Evolutionary conservation across 2,888 invertebrate species (phyloP).

Genomic region (Tridacna gigas): DNA sequence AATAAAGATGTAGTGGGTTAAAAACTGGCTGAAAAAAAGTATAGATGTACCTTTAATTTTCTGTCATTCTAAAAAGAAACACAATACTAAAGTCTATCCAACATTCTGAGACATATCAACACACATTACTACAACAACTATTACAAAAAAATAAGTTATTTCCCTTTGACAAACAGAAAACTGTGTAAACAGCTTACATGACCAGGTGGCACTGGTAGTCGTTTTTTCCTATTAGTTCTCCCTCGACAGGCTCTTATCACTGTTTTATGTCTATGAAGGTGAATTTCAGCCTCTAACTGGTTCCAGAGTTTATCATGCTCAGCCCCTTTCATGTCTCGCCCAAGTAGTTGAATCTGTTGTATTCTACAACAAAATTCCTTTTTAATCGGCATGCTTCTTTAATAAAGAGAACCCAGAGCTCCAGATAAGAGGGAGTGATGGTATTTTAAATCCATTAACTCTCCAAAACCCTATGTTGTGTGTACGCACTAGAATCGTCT

Average conservation of each 20-base stretch:
- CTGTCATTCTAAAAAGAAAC: too few relatives aligned
- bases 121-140: background rate
- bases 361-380: conserved; percentile 86
- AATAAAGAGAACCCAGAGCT: too few relatives aligned
- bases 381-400: too few relatives aligned
- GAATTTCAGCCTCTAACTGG: conserved; percentile 94
- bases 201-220: conserved; percentile 81
- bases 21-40: too few relatives aligned
- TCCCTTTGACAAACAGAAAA: background rate
- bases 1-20: too few relatives aligned
- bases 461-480: too few relatives aligned
- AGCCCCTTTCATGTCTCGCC: conserved; percentile 91
- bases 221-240: conserved; percentile 79
- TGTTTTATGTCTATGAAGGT: conserved; percentile 93
- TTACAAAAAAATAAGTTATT: background rate
- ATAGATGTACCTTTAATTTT: too few relatives aligned
- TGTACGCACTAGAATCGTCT: too few relatives aligned
- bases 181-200: conserved; percentile 75
- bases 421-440: too few relatives aligned
- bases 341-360: conserved; percentile 93
- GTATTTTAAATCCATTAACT: too few relatives aligned
- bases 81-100: too few relatives aligned
- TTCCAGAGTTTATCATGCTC: conserved; percentile 92
- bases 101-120: too few relatives aligned
- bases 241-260: conserved; percentile 88